Evolutionary conservation across 2,113 vertebrate genomes (phyloP).

Genomic region (Panthera leo): DNA sequence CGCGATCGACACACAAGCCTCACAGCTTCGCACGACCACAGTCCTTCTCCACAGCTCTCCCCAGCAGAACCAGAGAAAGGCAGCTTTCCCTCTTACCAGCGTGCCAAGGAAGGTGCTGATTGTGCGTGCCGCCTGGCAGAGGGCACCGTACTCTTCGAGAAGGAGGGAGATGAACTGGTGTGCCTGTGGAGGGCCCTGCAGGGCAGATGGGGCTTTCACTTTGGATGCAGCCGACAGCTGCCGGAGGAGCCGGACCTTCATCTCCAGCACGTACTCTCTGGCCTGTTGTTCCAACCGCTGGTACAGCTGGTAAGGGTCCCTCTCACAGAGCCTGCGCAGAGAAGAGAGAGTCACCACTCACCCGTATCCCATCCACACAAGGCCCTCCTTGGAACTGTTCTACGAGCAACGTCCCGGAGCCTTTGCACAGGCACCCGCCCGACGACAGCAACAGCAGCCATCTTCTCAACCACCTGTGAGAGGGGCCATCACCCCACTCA

Average conservation of each 20-base stretch:
- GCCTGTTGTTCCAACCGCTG: conserved; percentile 97
- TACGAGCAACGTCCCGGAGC: neutral
- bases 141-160: conserved; percentile 95
- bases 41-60: neutral
- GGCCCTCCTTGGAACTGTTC: fast-evolving
- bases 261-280: conserved; percentile 95
- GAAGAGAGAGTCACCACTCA: neutral
- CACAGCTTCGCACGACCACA: neutral
- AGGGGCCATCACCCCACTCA: fast-evolving
- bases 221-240: conserved; percentile 92
- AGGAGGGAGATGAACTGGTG: conserved; percentile 97
- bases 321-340: conserved; percentile 92
- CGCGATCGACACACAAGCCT: neutral
- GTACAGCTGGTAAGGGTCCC: conserved; percentile 98
- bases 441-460: fast-evolving
- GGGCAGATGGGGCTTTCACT: conserved; percentile 81
- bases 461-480: neutral
- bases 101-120: conserved; percentile 97
- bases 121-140: conserved; percentile 97
- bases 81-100: conserved; percentile 88
- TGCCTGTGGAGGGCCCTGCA: conserved; percentile 94
- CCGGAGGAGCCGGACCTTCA: conserved; percentile 96
- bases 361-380: too few species aligned
- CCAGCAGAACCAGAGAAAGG: neutral
- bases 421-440: neutral